Base-by-base conservation (phyloP, 1,140 invertebrate species). In the Aphelenchoides avenae region DNA sequence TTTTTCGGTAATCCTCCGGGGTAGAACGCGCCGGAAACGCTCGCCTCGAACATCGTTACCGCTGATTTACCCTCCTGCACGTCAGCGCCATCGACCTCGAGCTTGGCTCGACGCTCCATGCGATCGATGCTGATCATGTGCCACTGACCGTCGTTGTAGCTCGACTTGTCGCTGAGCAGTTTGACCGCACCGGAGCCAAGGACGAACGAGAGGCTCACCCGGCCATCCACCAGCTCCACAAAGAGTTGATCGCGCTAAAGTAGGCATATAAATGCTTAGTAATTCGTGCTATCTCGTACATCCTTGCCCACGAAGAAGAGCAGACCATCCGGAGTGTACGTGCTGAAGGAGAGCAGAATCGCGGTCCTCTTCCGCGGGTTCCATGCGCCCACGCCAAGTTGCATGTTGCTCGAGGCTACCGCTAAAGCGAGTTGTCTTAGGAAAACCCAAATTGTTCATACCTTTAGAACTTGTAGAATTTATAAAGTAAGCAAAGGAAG, bases 291-390 rank as follows among this genome's bases (percentile, higher is more conserved):
- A n/a, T n/a, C n/a, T n/a, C n/a, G n/a, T 53, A 72, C 72, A 42
- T 80, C 82, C 79, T 86, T 81, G 5, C 86, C 87, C 64, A 88
- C 86, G 37, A 89, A 81, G 79, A 92, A 91, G 3, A 98, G 80
- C 3, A 96, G 77, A 9, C 92, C 93, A 68, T 93, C 84, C 24
- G 85, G 83, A 7, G 86, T 84, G 59, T 86, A 87, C 0, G 91
- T 94, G 71, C 89, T 89, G 78, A 97, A 93, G 31, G 82, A 84
- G 30, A 94, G 77, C 65, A 82, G 76, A 68, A 93, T 79, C 69
- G 83, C 77, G 29, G 84, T 81, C 24, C 81, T 76, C 57, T 80
- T 70, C 57, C 72, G 79, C 70, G 63, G 85, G 84, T 57, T 78
- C 61, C 69, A 78, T 54, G 75, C 76, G 51, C 80, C 84, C 3